Base-by-base conservation (phyloP, 2,113 vertebrate genomes). In the Zosterops hypoxanthus region DNA sequence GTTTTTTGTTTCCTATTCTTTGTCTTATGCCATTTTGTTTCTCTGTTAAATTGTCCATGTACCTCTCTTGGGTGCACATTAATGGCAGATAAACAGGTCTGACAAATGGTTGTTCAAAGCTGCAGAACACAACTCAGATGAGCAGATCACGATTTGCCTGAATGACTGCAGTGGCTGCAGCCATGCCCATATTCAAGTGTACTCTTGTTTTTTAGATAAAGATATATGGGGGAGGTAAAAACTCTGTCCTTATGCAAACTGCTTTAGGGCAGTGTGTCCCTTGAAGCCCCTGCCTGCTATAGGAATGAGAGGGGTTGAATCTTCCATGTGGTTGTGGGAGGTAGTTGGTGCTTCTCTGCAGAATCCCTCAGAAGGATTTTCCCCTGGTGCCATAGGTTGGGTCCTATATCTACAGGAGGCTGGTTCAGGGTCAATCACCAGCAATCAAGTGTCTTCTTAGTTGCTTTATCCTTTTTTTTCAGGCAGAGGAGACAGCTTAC, bases 301-400 rank as follows among this genome's bases (percentile, higher is more conserved):
- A 53, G 42, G n/a, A 46, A 66, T 0, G 3, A 49, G 24, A 56
- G 29, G 11, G 20, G 6, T 44, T 82, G 23, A 41, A 22, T 39
- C 16, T 82, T n/a, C 25, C 7, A 1, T 0, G 1, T n/a, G 33
- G 5, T 2, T 1, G 3, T 5, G 5, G 34, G 75, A 53, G 47
- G 33, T 64, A 46, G 41, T 33, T 78, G 42, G 15, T 59, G 20
- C 17, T 87, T 61, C 31, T 56, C 33, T 52, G 56, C 22, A 50
- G 82, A 75, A 70, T 50, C 20, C 22, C 28, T 79, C 12, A n/a
- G 52, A 55, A 42, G 33, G 47, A 3, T 31, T 84, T 82, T 83
- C n/a, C 28, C 10, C 11, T 60, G 20, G 22, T 57, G 69, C 6
- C 1, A 4, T 16, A 33, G 13, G 42, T 11, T 82, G n/a, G 8